A percentile compares a stretch with the other conserved stretches of the same genome.
These are phyloP conservation scores for Crioceris asparagi DNA, from an alignment of 2,888 invertebrate genomes.

Conservation along the genomic window DNA sequence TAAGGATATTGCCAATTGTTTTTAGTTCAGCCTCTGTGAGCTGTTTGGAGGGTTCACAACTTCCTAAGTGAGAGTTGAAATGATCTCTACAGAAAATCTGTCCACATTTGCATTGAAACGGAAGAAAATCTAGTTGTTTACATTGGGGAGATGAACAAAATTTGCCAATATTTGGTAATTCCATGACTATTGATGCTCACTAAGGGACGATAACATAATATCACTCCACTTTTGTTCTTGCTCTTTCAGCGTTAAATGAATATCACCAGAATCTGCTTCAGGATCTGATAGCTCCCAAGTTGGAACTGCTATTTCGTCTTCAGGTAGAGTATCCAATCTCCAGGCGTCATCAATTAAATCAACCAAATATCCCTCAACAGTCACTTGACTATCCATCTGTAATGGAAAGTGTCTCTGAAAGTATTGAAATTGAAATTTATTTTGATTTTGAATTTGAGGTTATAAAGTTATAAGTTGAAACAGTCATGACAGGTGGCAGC, in stretches of 20 bases:
- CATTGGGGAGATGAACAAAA: slow-evolving; percentile 52
- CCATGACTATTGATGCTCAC: slow-evolving; percentile 52
- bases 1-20: slow-evolving; percentile 33
- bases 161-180: slow-evolving; percentile 61
- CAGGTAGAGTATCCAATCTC: slow-evolving; percentile 68
- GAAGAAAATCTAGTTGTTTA: slow-evolving; percentile 61
- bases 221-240: slow-evolving; percentile 62
- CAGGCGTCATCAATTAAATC: slow-evolving; percentile 81
- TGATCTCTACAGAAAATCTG: slow-evolving; percentile 58
- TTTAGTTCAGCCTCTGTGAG: slow-evolving; percentile 21
- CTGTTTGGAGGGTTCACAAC: slow-evolving; percentile 36
- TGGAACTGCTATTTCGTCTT: slow-evolving; percentile 79
- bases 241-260: slow-evolving; percentile 80
- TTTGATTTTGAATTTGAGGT: no score
- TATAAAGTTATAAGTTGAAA: no score
- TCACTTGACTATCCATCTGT: slow-evolving; percentile 55
- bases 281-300: slow-evolving; percentile 83
- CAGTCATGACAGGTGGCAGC: no score
- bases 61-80: slow-evolving; percentile 45
- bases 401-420: slow-evolving; percentile 7
- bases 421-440: no score
- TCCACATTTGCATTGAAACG: slow-evolving; percentile 54
- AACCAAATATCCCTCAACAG: slow-evolving; percentile 61
- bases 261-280: slow-evolving; percentile 85
- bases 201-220: slow-evolving; percentile 42